phyloP scores from a whole-genome alignment of 2,113 vertebrate species.

The Macrotus californicus region DNA sequence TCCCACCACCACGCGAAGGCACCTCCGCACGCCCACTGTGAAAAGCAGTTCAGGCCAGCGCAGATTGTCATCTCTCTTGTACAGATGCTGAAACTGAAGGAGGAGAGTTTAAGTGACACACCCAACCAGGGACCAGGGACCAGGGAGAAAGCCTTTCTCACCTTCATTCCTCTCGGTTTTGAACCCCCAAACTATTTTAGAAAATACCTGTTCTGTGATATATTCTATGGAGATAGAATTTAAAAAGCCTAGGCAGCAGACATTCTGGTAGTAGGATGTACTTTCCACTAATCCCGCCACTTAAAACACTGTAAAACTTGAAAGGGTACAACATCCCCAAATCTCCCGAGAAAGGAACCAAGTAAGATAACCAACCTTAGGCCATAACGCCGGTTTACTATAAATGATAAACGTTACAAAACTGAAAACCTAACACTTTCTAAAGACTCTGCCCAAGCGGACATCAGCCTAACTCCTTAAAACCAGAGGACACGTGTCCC shows the following conservation, averaged over 20 bases:
- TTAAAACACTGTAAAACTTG: neutral
- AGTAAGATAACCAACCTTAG: neutral
- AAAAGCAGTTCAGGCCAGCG: neutral
- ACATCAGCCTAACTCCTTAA: neutral
- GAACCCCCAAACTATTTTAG: neutral
- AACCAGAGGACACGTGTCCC: neutral
- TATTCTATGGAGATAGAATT: neutral
- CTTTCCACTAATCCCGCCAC: neutral
- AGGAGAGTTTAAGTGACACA: neutral
- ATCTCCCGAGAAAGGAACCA: neutral
- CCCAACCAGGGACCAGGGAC: neutral
- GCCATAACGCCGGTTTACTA: neutral
- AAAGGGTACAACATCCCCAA: neutral
- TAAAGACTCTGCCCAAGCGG: neutral
- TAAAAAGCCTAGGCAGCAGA: neutral
- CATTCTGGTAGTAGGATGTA: neutral
- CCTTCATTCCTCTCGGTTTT: neutral
- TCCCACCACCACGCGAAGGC: neutral
- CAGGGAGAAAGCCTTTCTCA: neutral
- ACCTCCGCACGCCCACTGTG: neutral
- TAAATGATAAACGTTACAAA: neutral
- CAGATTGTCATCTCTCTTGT: neutral
- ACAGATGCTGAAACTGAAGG: neutral
- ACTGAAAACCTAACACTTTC: neutral
- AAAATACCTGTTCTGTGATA: neutral